Conservation (phyloP, 2,113 vertebrate genomes). For the Taurulus bubalis region DNA sequence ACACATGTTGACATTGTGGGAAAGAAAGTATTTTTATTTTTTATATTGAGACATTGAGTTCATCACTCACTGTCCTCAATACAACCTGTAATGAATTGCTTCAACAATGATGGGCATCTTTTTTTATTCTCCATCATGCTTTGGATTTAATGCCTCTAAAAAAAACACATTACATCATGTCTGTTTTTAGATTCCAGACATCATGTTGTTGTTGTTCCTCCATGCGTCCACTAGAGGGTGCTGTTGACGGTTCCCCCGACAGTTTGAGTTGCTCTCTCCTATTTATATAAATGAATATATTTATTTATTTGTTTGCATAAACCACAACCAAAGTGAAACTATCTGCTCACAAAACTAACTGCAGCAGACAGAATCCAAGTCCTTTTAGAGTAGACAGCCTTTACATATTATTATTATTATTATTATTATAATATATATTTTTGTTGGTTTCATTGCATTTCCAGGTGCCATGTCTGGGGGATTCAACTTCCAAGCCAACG, state of each 20-base stretch:
- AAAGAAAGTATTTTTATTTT: no score
- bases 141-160: background rate
- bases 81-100: background rate
- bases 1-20: no score
- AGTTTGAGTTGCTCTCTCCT: background rate
- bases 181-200: background rate
- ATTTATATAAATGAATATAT: no score
- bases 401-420: background rate
- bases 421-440: background rate
- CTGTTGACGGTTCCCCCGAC: constrained; percentile 21
- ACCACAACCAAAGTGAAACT: no score
- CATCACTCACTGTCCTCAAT: background rate
- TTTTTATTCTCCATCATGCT: background rate
- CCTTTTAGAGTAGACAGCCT: background rate
- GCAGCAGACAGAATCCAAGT: no score
- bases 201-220: constrained; percentile 27
- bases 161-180: no score
- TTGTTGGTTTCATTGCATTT: constrained; percentile 21
- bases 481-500: constrained; percentile 93
- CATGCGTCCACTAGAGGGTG: constrained; percentile 37
- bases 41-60: background rate
- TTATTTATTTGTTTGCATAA: no score
- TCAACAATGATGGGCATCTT: background rate
- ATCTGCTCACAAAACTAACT: no score
- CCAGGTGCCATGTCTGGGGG: constrained; percentile 91